Conservation (phyloP, 1,140 invertebrate species). For the Grapholita molesta region DNA sequence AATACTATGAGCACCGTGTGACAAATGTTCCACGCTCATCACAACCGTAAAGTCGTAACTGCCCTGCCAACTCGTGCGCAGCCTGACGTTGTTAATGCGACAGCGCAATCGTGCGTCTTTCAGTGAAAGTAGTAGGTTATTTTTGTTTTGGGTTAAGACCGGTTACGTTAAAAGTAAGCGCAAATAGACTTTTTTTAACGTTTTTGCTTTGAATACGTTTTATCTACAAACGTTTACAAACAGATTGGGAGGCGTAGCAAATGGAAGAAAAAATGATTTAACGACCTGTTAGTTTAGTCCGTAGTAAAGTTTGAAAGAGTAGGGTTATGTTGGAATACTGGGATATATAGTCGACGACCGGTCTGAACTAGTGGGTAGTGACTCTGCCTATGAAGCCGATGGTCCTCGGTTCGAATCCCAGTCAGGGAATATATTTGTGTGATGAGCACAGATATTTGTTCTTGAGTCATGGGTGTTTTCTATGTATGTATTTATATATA, state of each 20-base stretch:
- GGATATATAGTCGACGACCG: no score
- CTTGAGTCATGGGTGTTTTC: no score
- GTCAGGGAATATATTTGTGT: no score
- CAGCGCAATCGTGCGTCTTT: not conserved
- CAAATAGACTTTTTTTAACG: constrained; percentile 11
- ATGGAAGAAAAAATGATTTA: no score
- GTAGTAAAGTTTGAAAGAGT: no score
- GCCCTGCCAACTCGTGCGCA: not conserved
- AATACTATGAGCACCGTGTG: not conserved
- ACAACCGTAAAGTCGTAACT: not conserved
- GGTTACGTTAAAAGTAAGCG: not conserved
- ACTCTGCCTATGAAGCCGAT: no score
- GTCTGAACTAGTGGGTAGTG: no score
- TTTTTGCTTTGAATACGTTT: not conserved
- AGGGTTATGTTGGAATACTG: no score
- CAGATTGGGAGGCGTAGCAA: not conserved
- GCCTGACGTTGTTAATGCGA: not conserved
- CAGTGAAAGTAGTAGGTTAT: constrained; percentile 4
- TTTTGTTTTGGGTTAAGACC: constrained; percentile 11
- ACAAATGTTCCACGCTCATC: not conserved
- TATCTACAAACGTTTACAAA: not conserved
- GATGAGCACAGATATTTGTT: no score
- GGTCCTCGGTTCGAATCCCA: no score
- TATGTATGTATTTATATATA: no score
- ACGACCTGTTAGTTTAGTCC: no score